These are phyloP conservation scores for Bolborhynchus lineola DNA, from an alignment of 2,113 vertebrate species.

Conservation along the genomic window DNA sequence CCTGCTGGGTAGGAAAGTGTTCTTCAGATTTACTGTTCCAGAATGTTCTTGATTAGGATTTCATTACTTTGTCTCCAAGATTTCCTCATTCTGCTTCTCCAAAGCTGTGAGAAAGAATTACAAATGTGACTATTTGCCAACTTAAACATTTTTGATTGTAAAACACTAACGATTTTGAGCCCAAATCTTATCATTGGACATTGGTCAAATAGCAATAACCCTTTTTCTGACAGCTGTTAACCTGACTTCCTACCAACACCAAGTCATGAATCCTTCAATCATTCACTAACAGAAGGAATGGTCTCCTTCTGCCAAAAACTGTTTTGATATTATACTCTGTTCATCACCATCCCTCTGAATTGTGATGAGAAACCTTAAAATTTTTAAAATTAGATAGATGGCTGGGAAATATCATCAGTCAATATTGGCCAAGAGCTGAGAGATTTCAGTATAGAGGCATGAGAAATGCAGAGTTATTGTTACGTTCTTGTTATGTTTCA, in stretches of 20 bases:
- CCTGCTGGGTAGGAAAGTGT: not conserved
- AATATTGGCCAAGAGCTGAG: not conserved
- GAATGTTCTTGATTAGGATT: not conserved
- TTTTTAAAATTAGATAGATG: not conserved
- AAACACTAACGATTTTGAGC: not conserved
- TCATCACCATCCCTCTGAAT: not conserved
- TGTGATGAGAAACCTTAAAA: not conserved
- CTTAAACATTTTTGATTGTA: not conserved
- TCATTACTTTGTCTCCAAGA: not conserved
- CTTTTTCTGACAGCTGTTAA: not conserved
- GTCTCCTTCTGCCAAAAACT: not conserved
- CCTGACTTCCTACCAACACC: not conserved
- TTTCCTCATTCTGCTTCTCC: not conserved
- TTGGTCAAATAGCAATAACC: not conserved
- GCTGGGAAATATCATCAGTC: slow-evolving; percentile 7
- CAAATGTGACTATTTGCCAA: fast-evolving
- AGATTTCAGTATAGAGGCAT: slow-evolving; percentile 2
- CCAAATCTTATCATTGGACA: not conserved
- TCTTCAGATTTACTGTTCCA: not conserved
- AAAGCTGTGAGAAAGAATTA: not conserved
- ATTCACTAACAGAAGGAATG: not conserved
- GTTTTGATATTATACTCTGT: not conserved
- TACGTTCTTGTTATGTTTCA: not conserved
- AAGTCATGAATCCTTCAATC: not conserved
- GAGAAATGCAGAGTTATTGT: not conserved